A percentile compares a stretch with the other conserved stretches of the same genome.
Conservation (phyloP, 92 coral and sea anemone genomes). For the Chrysogorgia sp. region DNA sequence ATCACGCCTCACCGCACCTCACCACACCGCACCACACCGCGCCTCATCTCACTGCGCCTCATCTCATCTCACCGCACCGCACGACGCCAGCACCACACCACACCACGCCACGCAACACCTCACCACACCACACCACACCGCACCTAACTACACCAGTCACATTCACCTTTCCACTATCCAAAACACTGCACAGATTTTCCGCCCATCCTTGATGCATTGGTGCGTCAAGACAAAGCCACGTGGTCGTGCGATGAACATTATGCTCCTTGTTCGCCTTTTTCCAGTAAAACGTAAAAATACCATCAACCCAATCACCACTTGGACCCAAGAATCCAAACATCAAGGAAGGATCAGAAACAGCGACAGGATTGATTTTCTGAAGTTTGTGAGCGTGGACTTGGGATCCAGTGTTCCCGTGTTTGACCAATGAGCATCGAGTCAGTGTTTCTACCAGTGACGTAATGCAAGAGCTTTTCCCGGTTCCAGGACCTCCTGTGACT, state of each 20-base stretch:
- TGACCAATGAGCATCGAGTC: slow-evolving; percentile 80
- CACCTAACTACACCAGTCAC: neutral
- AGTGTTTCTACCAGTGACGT: slow-evolving; percentile 87
- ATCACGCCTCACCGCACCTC: too few relatives aligned
- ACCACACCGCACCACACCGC: too few relatives aligned
- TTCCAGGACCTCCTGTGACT: slow-evolving; percentile 89
- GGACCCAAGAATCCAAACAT: slow-evolving; percentile 91
- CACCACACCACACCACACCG: neutral
- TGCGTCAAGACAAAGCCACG: slow-evolving; percentile 95
- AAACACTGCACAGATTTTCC: slow-evolving; percentile 85
- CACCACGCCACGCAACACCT: too few relatives aligned
- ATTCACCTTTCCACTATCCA: slow-evolving; percentile 87
- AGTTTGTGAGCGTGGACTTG: slow-evolving; percentile 90
- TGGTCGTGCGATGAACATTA: slow-evolving; percentile 92
- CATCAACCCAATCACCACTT: slow-evolving; percentile 85
- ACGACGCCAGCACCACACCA: neutral
- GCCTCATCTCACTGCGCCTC: too few relatives aligned
- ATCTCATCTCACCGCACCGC: too few relatives aligned
- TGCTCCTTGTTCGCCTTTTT: slow-evolving; percentile 96
- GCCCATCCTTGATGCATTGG: slow-evolving; percentile 98
- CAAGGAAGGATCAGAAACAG: slow-evolving; percentile 87
- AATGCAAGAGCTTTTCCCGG: slow-evolving; percentile 93
- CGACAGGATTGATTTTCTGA: slow-evolving; percentile 86
- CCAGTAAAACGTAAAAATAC: slow-evolving; percentile 93
- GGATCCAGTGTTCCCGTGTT: slow-evolving; percentile 94